phyloP scores from a whole-genome alignment of 2,888 invertebrate genomes.

The Phortica magna region DNA sequence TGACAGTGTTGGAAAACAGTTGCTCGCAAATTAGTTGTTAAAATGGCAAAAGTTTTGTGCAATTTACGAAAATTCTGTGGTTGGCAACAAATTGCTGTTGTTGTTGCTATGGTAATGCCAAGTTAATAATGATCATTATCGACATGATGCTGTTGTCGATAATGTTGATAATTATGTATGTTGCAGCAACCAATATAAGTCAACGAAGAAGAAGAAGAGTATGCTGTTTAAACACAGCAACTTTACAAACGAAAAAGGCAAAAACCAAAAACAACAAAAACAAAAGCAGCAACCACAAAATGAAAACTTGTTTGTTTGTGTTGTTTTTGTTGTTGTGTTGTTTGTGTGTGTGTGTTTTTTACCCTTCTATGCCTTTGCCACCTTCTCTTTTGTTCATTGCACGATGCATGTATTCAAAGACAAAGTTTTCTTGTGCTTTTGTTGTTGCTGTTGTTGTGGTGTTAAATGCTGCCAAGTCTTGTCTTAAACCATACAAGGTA shows the following conservation, averaged over 20 bases:
- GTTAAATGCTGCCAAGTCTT: neutral
- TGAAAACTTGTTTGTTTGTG: conserved; percentile 4
- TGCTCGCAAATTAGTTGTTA: neutral
- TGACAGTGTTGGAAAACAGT: neutral
- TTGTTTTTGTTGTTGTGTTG: neutral
- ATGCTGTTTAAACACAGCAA: neutral
- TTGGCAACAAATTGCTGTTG: neutral
- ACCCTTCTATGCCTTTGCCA: too few relatives aligned
- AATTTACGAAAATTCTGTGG: too few relatives aligned
- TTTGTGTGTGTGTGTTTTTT: neutral
- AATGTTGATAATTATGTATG: too few relatives aligned
- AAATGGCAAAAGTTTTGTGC: too few relatives aligned
- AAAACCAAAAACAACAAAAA: conserved; percentile 22
- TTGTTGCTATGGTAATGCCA: neutral
- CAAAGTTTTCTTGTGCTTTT: neutral
- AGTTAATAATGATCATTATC: neutral
- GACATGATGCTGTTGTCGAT: neutral
- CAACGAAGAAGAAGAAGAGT: neutral
- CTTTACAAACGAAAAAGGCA: neutral
- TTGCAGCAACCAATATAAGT: neutral
- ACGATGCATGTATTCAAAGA: conserved; percentile 1
- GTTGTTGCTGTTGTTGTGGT: neutral
- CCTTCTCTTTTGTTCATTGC: neutral
- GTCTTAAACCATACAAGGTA: conserved; percentile 3
- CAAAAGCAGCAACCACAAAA: conserved; percentile 39